Evolutionary conservation across 1,140 invertebrate genomes (phyloP).

Genomic region (Oedothorax gibbosus): DNA sequence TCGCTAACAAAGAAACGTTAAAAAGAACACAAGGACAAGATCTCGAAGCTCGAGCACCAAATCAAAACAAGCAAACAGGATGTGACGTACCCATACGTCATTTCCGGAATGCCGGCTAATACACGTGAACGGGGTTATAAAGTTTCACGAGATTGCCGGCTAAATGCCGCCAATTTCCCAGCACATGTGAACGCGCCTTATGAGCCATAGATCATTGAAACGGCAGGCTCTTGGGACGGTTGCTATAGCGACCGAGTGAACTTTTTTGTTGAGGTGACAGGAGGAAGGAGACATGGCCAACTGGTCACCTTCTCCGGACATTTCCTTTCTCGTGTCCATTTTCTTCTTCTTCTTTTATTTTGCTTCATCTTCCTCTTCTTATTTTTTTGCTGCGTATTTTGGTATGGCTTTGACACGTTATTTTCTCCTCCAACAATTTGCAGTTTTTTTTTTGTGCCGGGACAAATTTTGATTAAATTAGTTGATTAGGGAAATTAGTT

Average conservation of each 20-base stretch:
- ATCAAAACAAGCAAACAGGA: too few species aligned
- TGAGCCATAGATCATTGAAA: conserved; percentile 61
- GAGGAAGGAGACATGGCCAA: conserved; percentile 58
- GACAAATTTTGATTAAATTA: too few species aligned
- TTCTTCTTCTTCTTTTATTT: conserved; percentile 44
- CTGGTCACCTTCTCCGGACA: conserved; percentile 57
- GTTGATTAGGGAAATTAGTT: too few species aligned
- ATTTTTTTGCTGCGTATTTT: conserved; percentile 38
- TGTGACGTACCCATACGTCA: too few species aligned
- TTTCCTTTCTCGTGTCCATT: conserved; percentile 59
- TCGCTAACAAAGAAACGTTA: too few species aligned
- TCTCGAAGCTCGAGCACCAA: too few species aligned
- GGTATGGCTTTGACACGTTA: conserved; percentile 44
- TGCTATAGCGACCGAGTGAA: conserved; percentile 47
- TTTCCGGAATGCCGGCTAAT: too few species aligned
- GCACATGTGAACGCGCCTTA: too few species aligned
- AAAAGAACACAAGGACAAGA: too few species aligned
- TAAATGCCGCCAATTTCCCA: too few species aligned
- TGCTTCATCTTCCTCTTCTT: conserved; percentile 51
- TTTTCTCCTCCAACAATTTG: conserved; percentile 54
- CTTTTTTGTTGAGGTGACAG: conserved; percentile 60
- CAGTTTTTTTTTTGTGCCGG: conserved; percentile 6
- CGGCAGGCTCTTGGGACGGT: conserved; percentile 51
- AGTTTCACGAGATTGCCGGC: too few species aligned
- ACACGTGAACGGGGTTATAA: too few species aligned